Conservation (phyloP, 2,113 vertebrate species). For the Rostratula benghalensis region DNA sequence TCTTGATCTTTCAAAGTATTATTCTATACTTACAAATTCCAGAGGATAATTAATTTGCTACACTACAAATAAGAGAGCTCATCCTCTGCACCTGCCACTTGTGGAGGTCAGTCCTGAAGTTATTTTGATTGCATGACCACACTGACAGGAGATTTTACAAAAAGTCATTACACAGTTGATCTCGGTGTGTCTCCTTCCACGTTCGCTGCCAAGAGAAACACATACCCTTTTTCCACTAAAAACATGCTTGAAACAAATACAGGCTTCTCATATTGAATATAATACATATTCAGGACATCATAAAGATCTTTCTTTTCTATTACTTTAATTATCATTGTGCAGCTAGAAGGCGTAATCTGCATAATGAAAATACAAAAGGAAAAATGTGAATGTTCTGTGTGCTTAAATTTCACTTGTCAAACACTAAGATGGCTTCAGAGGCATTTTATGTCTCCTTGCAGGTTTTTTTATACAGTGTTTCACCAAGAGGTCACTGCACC, state of each 20-base stretch:
- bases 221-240: background rate
- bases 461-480: background rate
- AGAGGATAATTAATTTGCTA: background rate
- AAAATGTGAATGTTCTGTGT: background rate
- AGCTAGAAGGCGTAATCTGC: background rate
- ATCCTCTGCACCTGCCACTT: background rate
- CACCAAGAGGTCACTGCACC: background rate
- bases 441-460: background rate
- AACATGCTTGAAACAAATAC: background rate
- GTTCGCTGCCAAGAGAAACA: background rate
- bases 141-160: background rate
- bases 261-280: background rate
- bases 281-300: background rate
- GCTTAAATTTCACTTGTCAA: background rate
- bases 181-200: background rate
- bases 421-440: background rate
- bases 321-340: background rate
- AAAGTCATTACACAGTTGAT: background rate
- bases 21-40: background rate
- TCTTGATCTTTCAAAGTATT: background rate
- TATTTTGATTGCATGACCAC: background rate
- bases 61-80: background rate
- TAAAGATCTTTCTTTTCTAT: background rate
- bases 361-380: background rate
- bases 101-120: background rate